Conservation (phyloP, 2,888 invertebrate species). For the Tipula vernalis region DNA sequence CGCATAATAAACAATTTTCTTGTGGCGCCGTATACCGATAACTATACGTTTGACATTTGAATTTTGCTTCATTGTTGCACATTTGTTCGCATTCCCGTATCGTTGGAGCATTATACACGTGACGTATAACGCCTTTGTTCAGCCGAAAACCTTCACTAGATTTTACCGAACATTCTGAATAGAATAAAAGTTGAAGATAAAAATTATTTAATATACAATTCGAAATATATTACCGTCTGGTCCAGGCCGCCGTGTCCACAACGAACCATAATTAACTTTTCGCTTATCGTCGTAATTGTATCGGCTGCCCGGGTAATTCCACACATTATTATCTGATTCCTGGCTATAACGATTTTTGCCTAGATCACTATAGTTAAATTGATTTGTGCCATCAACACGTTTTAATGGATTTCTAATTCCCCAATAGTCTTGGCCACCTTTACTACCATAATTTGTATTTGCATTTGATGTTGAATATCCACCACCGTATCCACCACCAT, state of each 20-base stretch:
- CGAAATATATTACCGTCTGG: conserved; percentile 27
- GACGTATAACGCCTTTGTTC: conserved; percentile 51
- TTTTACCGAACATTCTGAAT: conserved; percentile 59
- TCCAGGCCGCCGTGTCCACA: conserved; percentile 35
- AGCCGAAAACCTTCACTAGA: conserved; percentile 63
- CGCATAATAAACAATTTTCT: conserved; percentile 68
- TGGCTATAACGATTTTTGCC: conserved; percentile 20
- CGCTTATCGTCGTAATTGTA: conserved; percentile 22
- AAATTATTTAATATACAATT: neutral
- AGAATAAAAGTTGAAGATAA: neutral
- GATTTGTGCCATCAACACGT: conserved; percentile 27
- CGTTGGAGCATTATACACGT: conserved; percentile 49
- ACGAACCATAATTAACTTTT: conserved; percentile 29
- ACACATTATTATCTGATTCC: conserved; percentile 35
- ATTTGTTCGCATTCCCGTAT: conserved; percentile 65
- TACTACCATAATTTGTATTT: conserved; percentile 20
- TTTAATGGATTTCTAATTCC: conserved; percentile 33
- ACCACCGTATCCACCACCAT: conserved; percentile 35
- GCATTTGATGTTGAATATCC: conserved; percentile 16
- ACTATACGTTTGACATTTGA: conserved; percentile 64
- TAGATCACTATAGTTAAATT: conserved; percentile 35
- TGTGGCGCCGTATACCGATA: conserved; percentile 33
- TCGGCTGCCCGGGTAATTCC: conserved; percentile 37
- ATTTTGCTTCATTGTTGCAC: conserved; percentile 57
- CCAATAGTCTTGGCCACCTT: conserved; percentile 41